These are phyloP conservation scores for Fregetta grallaria DNA, from an alignment of 2,113 vertebrate species.

Conservation along the genomic window DNA sequence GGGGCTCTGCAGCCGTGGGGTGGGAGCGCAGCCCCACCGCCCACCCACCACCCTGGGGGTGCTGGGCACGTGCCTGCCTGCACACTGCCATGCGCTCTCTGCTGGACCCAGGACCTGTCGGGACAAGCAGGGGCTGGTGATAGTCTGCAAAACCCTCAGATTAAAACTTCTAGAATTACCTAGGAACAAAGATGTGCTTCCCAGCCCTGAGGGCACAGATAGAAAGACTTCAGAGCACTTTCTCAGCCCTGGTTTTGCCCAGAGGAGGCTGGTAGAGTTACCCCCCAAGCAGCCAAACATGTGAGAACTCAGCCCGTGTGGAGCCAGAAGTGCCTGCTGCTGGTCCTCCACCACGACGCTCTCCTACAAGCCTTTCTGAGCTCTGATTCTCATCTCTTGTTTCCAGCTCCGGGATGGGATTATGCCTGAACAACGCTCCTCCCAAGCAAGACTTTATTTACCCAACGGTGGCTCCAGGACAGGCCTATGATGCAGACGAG, in stretches of 20 bases:
- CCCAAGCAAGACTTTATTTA: slow-evolving; percentile 95
- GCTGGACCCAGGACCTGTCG: rapidly evolving
- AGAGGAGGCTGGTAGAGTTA: neutral
- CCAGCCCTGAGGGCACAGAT: neutral
- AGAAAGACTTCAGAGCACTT: neutral
- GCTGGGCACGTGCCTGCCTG: neutral
- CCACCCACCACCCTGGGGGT: neutral
- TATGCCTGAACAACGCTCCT: slow-evolving; percentile 94
- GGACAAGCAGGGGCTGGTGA: neutral
- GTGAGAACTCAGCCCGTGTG: neutral
- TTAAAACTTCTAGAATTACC: neutral
- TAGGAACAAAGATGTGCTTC: neutral
- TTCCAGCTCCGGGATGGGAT: slow-evolving; percentile 90
- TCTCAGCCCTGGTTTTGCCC: neutral
- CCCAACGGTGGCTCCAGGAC: slow-evolving; percentile 93
- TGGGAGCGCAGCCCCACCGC: neutral
- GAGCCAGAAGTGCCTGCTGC: rapidly evolving
- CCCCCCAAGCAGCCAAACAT: neutral
- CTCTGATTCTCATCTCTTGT: neutral
- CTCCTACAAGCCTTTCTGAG: neutral
- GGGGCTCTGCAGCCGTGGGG: neutral
- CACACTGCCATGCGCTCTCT: neutral
- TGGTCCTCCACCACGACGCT: rapidly evolving
- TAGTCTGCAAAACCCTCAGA: neutral
- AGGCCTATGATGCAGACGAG: slow-evolving; percentile 94